phyloP scores from a whole-genome alignment of 2,797 vertebrate species.

The Oryzias sinensis region DNA sequence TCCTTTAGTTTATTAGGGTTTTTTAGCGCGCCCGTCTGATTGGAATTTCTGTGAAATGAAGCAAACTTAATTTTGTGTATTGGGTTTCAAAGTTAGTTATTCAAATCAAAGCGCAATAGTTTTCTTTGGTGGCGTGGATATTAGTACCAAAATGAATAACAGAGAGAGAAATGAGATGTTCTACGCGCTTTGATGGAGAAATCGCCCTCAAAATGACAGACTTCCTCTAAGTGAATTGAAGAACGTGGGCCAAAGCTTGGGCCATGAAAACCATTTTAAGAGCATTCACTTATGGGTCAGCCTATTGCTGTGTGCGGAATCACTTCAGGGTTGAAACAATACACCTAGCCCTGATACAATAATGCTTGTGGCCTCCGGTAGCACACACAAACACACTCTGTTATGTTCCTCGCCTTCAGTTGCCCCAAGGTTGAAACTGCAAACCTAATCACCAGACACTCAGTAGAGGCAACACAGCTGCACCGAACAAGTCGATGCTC shows the following conservation, averaged over 20 bases:
- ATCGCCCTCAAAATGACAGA: conserved; percentile 46
- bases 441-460: conserved; percentile 57
- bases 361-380: conserved; percentile 42
- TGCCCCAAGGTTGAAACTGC: conserved; percentile 65
- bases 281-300: conserved; percentile 55
- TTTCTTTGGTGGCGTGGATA: neutral
- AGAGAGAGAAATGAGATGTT: conserved; percentile 28
- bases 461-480: conserved; percentile 31
- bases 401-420: conserved; percentile 31
- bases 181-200: conserved; percentile 25
- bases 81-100: neutral
- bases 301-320: conserved; percentile 39
- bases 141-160: conserved; percentile 24
- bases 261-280: conserved; percentile 47
- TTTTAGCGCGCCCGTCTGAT: no score
- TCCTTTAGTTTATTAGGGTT: no score
- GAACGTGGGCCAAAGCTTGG: conserved; percentile 36
- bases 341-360: conserved; percentile 39
- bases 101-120: conserved; percentile 10
- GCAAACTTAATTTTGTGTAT: no score
- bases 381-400: conserved; percentile 23
- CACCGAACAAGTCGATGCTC: conserved; percentile 33
- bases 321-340: conserved; percentile 57
- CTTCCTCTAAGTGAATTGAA: conserved; percentile 39
- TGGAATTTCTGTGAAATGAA: no score